A percentile compares a stretch with the other conserved stretches of the same genome.
phyloP scores from a whole-genome alignment of 1,140 invertebrate genomes.

The Eumaeus atala region DNA sequence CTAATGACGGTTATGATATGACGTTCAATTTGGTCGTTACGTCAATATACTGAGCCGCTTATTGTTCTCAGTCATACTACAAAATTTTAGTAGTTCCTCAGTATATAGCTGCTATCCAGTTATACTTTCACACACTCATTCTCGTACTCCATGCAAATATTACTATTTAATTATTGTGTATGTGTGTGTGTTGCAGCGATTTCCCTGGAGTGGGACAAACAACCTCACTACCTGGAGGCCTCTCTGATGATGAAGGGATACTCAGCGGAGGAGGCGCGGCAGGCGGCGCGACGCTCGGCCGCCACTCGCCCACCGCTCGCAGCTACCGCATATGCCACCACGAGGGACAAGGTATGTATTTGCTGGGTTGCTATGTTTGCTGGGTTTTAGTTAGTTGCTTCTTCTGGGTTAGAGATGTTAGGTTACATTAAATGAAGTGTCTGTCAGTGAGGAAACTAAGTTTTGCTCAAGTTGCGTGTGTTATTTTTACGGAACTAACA shows the following conservation, averaged over 20 bases:
- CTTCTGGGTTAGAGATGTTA: too few species aligned
- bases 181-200: constrained; percentile 48
- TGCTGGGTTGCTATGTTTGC: too few species aligned
- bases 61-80: too few species aligned
- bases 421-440: too few species aligned
- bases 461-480: too few species aligned
- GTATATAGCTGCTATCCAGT: background rate
- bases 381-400: too few species aligned
- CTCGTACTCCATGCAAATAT: background rate
- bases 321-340: constrained; percentile 69
- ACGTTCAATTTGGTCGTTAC: too few species aligned
- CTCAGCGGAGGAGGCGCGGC: constrained; percentile 75
- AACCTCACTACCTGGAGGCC: constrained; percentile 77
- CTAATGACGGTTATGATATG: too few species aligned
- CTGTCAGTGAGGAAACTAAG: too few species aligned
- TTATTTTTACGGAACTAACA: too few species aligned
- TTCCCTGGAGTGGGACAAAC: constrained; percentile 75
- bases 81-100: background rate
- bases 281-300: constrained; percentile 61
- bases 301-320: constrained; percentile 61
- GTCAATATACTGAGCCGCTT: too few species aligned
- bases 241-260: constrained; percentile 79
- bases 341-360: constrained; percentile 66
- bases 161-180: background rate
- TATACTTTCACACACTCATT: too few species aligned